Percentiles rank a stretch among this genome's conserved stretches.
phyloP scores from a whole-genome alignment of 2,888 invertebrate genomes.

The Tortrix viridana region DNA sequence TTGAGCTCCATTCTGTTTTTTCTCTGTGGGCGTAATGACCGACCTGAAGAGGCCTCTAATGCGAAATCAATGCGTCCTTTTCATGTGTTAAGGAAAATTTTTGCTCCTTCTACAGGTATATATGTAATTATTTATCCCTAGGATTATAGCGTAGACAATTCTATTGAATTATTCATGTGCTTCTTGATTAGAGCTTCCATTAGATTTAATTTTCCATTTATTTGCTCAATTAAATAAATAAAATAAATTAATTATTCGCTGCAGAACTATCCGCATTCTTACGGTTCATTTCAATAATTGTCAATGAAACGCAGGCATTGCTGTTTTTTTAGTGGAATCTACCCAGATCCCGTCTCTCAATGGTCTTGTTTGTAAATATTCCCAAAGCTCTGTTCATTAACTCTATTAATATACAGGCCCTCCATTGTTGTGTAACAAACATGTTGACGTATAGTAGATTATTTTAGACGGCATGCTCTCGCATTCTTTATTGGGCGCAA shows the following conservation, averaged over 20 bases:
- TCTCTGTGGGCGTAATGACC: constrained; percentile 43
- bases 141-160: constrained; percentile 12
- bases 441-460: constrained; percentile 47
- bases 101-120: constrained; percentile 2
- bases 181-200: constrained; percentile 12
- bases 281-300: constrained; percentile 44
- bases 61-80: constrained; percentile 21
- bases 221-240: constrained; percentile 23
- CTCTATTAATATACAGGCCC: constrained; percentile 32
- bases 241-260: too few relatives aligned
- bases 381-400: constrained; percentile 14
- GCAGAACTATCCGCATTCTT: constrained; percentile 57
- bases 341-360: constrained; percentile 14
- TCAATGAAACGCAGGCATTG: constrained; percentile 25
- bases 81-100: constrained; percentile 5
- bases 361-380: constrained; percentile 31
- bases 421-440: constrained; percentile 25
- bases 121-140: constrained; percentile 6
- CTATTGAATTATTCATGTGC: constrained; percentile 31
- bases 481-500: constrained; percentile 51
- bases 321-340: constrained; percentile 25
- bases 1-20: constrained; percentile 44
- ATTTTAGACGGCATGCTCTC: constrained; percentile 47
- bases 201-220: constrained; percentile 23
- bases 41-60: constrained; percentile 37